Conservation (phyloP, 1,140 invertebrate species). For the Drosophila virilis region DNA sequence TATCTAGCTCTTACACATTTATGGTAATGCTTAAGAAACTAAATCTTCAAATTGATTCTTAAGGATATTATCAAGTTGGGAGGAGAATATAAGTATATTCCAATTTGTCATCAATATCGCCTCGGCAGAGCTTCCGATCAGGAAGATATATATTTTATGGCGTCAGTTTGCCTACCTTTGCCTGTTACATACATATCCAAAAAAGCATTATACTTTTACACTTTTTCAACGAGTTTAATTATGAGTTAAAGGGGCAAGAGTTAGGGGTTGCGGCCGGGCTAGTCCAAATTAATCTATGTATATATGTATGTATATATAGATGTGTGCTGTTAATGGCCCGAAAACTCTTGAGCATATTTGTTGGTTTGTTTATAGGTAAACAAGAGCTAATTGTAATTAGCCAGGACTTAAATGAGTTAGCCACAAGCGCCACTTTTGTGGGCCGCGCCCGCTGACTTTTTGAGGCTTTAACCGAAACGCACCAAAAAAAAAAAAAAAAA, state of each 20-base stretch:
- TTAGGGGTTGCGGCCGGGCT: conserved; percentile 8
- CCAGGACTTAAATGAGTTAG: conserved; percentile 45
- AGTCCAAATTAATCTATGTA: conserved; percentile 9
- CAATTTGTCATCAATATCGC: too few species aligned
- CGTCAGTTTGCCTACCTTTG: too few species aligned
- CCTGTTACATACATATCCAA: neutral
- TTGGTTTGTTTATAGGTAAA: conserved; percentile 56
- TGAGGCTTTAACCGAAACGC: conserved; percentile 1
- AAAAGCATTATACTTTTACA: neutral
- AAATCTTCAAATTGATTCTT: too few species aligned
- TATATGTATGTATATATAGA: too few species aligned
- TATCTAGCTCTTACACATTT: too few species aligned
- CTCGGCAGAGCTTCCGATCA: too few species aligned
- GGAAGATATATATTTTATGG: too few species aligned
- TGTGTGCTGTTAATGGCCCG: conserved; percentile 20
- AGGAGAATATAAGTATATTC: too few species aligned
- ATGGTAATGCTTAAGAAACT: too few species aligned
- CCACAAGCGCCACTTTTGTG: conserved; percentile 19
- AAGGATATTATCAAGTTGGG: too few species aligned
- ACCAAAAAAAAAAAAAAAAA: neutral
- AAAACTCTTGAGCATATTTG: conserved; percentile 23
- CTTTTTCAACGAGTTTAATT: neutral
- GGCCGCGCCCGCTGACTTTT: conserved; percentile 27
- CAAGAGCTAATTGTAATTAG: conserved; percentile 68
- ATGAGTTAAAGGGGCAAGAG: neutral